Evolutionary conservation across 2,113 vertebrate species (phyloP), one percentile per base, ranked within the genome.

Genomic region (Menidia beryllina): DNA sequence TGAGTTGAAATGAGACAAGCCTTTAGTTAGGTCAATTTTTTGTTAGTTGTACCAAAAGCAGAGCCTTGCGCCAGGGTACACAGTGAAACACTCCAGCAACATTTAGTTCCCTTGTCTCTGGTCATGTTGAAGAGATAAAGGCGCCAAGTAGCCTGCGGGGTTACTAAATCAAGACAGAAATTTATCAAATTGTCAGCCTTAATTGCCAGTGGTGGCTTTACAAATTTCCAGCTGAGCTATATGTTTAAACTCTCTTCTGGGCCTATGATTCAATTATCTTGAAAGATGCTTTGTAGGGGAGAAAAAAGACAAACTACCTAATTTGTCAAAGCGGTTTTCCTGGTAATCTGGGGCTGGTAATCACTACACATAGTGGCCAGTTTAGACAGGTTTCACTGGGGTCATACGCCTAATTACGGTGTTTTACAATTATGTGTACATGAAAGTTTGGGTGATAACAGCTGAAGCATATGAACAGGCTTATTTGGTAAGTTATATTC

Each of bases 381-480:
- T 77, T 71, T 52, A 68, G 51, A 36, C 58, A 72, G 54, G 36
- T 62, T 61, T 72, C 63, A 47, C 25, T 64, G 71, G 69, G 67
- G 79, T 70, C 82, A 85, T 64, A 61, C 66, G 67, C 67, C 56
- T 81, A 86, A 86, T 82, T 73, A 80, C 47, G 67, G 60, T 54
- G 75, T 75, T 73, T 77, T 72, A 82, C 50, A 61, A 47, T 68
- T 77, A 84, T 51, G 30, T 39, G 39, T 38, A 48, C n/a, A 45
- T 77, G 69, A 80, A 56, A 66, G 41, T 43, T 65, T 41, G 75
- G 55, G 75, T 48, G 76, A 51, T 62, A 52, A 41, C 49, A 74
- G 38, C 25, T 50, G 60, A 65, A 75, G 30, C 55, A 59, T 25
- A 34, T 27, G 61, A 67, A 34, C 39, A 23, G 51, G 49, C 7